Evolutionary conservation across 1,140 invertebrate species (phyloP), one percentile per base, ranked within the genome.

Genomic region (Daktulosphaira vitifoliae): DNA sequence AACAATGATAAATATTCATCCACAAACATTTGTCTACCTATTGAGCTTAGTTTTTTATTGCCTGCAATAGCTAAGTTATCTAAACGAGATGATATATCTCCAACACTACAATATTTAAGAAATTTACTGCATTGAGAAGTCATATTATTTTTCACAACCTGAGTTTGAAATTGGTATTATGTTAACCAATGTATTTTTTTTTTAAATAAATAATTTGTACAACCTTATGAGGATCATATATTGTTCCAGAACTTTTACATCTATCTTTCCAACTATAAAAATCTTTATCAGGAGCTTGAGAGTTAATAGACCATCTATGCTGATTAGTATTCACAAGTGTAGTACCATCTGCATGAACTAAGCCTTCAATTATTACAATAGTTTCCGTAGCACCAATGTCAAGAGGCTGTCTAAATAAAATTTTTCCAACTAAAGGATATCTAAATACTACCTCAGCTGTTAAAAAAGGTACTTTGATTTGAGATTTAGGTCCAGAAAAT

Each of bases 221-320:
- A 9, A 93, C 83, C 67, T 84, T 82, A 70, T 85, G 84, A 0
- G 92, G 91, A 78, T 96, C 92, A 71, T 81, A 93, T 65, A 87
- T 78, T 4, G 73, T 71, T n/a, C 88, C 89, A 5, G 89, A 81
- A 69, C 88, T 92, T 2, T 89, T 74, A 74, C 91, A 95, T 49
- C 93, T 77, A 62, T 79, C 82, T 48, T 84, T 87, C 90, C 91
- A 95, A 73, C 92, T 90, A 72, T 92, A 93, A 73, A 89, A 95
- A 74, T 96, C 93, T 69, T 82, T 84, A n/a, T 84, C 86, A 2
- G 83, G 79, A 59, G 79, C 73, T 67, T 80, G 72, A 20, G 78
- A 74, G 68, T 85, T 82, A 33, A 88, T 75, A 69, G 79, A 78
- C 83, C 84, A 87, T 16, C 74, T 73, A 65, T 70, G 70, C 46